A percentile compares a stretch with the other conserved stretches of the same genome.
Conservation (phyloP, 2,888 invertebrate species). For the Ceriagrion tenellum region DNA sequence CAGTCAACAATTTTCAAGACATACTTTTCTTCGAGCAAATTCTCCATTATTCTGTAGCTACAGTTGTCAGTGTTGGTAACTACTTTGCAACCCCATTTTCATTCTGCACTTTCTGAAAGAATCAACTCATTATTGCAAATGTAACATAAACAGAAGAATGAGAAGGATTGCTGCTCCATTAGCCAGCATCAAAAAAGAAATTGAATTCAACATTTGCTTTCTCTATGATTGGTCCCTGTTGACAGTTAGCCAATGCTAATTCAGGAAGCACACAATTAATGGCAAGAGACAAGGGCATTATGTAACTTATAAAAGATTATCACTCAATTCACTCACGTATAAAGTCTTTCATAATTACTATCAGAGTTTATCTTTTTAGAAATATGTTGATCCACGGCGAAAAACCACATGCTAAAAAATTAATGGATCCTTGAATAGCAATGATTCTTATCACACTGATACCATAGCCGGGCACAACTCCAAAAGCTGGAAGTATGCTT, state of each 20-base stretch:
- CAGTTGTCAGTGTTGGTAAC: not conserved
- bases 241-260: conserved; percentile 67
- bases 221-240: conserved; percentile 60
- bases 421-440: not conserved
- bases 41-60: not conserved
- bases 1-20: not conserved
- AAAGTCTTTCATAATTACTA: conserved; percentile 33
- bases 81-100: conserved; percentile 32
- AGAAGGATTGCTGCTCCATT: not conserved
- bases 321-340: conserved; percentile 50
- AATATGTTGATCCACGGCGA: conserved; percentile 17
- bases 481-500: not conserved
- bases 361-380: not conserved
- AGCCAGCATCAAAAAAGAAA: conserved; percentile 41
- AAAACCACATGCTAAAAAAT: conserved; percentile 1
- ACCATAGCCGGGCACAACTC: not conserved
- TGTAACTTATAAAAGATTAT: conserved; percentile 56
- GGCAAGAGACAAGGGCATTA: conserved; percentile 66
- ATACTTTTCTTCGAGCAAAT: not conserved
- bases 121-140: conserved; percentile 31
- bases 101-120: conserved; percentile 37
- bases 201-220: conserved; percentile 46
- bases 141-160: not conserved
- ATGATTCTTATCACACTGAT: conserved; percentile 16
- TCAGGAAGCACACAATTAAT: conserved; percentile 61